Percentiles rank a stretch among this genome's conserved stretches.
phyloP scores from a whole-genome alignment of 1,140 invertebrate genomes.

The Aphis craccivora region DNA sequence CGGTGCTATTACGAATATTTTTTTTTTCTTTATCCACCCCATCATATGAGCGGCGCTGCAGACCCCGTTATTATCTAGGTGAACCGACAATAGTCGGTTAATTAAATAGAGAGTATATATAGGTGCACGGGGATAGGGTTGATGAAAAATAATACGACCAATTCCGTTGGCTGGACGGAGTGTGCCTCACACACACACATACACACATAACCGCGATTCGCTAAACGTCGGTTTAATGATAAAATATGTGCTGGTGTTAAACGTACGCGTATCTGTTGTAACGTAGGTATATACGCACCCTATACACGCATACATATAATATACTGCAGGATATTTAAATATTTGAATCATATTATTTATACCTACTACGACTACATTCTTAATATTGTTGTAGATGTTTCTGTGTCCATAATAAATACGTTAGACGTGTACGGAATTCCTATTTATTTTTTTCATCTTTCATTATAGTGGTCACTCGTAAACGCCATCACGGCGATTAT shows the following conservation, averaged over 20 bases:
- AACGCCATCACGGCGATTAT: neutral
- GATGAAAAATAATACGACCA: neutral
- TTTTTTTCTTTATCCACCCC: neutral
- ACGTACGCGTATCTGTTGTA: neutral
- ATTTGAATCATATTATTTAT: neutral
- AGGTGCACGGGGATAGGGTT: neutral
- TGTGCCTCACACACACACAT: neutral
- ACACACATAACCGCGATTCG: neutral
- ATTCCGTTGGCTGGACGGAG: neutral
- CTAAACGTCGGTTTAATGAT: neutral
- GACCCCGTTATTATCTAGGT: neutral
- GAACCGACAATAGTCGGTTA: slow-evolving; percentile 8
- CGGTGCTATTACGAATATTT: slow-evolving; percentile 2
- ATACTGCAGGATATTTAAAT: neutral
- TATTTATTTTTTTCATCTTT: neutral
- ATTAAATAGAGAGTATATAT: neutral
- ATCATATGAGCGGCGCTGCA: no score
- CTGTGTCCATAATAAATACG: accelerated
- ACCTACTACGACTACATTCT: neutral
- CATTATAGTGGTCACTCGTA: neutral
- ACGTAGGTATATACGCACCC: neutral
- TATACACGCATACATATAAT: neutral
- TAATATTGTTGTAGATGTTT: neutral
- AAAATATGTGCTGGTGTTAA: neutral
- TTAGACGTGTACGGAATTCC: neutral